Percentiles rank a stretch among this genome's conserved stretches.
These are phyloP conservation scores for Hemiprocne comata DNA, from an alignment of 2,113 vertebrate species.

Conservation along the genomic window DNA sequence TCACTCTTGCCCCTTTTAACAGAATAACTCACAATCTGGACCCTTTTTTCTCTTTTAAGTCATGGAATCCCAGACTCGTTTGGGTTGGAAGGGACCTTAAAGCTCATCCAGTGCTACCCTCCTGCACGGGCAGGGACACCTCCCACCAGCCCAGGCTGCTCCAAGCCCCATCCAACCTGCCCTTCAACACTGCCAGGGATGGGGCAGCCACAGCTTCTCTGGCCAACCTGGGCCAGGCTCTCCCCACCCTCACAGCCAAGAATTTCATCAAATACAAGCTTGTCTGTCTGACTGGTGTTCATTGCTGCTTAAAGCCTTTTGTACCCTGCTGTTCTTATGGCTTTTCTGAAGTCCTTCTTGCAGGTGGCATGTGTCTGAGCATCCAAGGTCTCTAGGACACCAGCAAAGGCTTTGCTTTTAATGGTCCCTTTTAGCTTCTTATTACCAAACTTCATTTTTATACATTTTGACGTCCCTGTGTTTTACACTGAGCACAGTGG, in stretches of 20 bases:
- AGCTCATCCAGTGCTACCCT: too few relatives aligned
- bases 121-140: too few relatives aligned
- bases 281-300: background rate
- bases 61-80: too few relatives aligned
- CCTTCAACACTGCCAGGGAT: too few relatives aligned
- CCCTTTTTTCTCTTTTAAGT: background rate
- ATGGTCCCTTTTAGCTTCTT: background rate
- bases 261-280: background rate
- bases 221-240: too few relatives aligned
- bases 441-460: background rate
- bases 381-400: background rate
- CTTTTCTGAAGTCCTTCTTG: background rate
- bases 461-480: background rate
- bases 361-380: background rate
- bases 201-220: too few relatives aligned
- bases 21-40: background rate
- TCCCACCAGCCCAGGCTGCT: too few relatives aligned
- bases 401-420: background rate
- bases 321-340: background rate
- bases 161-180: too few relatives aligned
- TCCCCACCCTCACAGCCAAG: too few relatives aligned
- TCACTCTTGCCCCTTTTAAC: background rate
- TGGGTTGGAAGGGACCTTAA: too few relatives aligned
- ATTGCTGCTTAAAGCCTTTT: background rate
- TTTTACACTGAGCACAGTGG: too few relatives aligned